phyloP scores from a whole-genome alignment of 2,113 vertebrate genomes.

The Tetraodon nigroviridis region DNA sequence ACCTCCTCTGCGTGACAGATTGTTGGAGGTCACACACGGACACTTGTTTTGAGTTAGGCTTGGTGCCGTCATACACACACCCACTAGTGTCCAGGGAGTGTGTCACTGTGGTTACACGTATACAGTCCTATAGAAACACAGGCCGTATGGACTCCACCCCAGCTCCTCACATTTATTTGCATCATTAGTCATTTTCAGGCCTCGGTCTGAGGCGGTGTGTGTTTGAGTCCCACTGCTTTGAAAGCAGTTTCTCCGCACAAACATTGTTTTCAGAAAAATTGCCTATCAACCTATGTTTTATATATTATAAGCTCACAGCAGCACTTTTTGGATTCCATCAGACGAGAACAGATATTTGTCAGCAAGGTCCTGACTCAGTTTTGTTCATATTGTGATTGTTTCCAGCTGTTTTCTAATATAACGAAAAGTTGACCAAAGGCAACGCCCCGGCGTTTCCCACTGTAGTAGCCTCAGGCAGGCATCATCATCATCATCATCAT shows the following conservation, averaged over 20 bases:
- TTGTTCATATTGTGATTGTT: neutral
- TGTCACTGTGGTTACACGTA: conserved; percentile 17
- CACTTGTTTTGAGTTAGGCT: conserved; percentile 55
- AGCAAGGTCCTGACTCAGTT: neutral
- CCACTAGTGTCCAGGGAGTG: conserved; percentile 46
- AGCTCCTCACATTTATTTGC: conserved; percentile 2
- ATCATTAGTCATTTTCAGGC: neutral
- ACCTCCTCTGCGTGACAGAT: too few relatives aligned
- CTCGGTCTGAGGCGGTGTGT: neutral
- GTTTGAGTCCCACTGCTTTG: neutral
- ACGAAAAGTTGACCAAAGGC: conserved; percentile 6
- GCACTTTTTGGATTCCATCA: neutral
- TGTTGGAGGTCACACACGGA: conserved; percentile 33
- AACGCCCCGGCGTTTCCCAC: neutral
- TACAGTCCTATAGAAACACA: neutral
- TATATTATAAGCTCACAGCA: too few relatives aligned
- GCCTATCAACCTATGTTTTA: too few relatives aligned
- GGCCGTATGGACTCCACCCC: conserved; percentile 1
- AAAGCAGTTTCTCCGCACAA: too few relatives aligned
- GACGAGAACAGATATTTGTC: neutral
- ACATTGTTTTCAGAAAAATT: too few relatives aligned
- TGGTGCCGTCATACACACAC: conserved; percentile 36
- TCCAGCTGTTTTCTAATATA: neutral
- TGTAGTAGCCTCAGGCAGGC: conserved; percentile 6
- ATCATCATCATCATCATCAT: too few relatives aligned